phyloP scores from a whole-genome alignment of 2,113 vertebrate genomes.

The Chunga burmeisteri region DNA sequence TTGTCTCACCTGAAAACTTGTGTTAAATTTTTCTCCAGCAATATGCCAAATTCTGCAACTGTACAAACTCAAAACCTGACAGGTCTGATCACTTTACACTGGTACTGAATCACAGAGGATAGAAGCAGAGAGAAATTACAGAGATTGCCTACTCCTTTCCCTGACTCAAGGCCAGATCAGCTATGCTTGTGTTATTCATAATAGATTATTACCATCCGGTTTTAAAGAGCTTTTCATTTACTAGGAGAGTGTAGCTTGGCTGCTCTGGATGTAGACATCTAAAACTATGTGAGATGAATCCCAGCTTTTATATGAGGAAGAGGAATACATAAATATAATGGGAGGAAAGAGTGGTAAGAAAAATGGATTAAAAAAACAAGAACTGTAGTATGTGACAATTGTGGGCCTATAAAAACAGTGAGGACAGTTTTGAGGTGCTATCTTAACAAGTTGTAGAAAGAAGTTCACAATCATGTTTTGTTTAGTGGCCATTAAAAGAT shows the following conservation, averaged over 20 bases:
- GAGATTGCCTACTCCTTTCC: neutral
- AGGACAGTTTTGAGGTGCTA: neutral
- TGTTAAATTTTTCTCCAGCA: neutral
- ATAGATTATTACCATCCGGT: neutral
- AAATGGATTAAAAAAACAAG: neutral
- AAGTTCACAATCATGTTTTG: neutral
- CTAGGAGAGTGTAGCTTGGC: neutral
- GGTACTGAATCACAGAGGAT: neutral
- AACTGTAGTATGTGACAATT: neutral
- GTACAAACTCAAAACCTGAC: neutral
- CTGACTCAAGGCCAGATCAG: neutral
- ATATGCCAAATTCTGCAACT: neutral
- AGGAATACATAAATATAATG: neutral
- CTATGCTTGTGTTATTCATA: neutral
- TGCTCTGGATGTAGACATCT: neutral
- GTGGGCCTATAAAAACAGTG: neutral
- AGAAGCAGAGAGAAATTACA: neutral
- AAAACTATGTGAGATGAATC: neutral
- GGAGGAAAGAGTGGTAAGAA: neutral
- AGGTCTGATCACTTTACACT: neutral
- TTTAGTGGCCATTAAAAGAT: neutral
- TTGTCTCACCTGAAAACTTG: neutral
- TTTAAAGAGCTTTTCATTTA: neutral
- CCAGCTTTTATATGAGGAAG: neutral
- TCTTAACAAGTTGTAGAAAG: neutral